A percentile compares a stretch with the other conserved stretches of the same genome.
Evolutionary conservation across 1,140 invertebrate species (phyloP).

Genomic region (Ooceraea biroi): DNA sequence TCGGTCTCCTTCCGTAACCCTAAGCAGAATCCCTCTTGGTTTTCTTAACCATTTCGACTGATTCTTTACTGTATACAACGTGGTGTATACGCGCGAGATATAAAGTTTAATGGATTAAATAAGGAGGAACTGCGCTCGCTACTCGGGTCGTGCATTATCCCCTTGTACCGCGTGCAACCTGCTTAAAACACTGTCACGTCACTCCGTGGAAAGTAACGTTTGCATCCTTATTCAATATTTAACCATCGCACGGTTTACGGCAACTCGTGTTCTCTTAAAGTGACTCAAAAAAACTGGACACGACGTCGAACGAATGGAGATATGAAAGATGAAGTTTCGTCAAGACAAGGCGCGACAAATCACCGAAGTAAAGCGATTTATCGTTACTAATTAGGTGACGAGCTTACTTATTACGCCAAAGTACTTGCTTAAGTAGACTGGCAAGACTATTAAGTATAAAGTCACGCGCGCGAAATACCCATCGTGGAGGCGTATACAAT

Average conservation of each 20-base stretch:
- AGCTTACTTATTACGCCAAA: neutral
- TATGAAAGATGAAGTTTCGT: neutral
- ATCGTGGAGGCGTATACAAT: constrained; percentile 43
- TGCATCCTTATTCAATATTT: neutral
- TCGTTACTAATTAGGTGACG: constrained; percentile 33
- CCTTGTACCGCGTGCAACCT: neutral
- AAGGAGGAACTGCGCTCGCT: neutral
- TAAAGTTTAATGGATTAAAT: constrained; percentile 45
- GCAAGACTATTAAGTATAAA: constrained; percentile 62
- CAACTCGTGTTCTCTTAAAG: neutral
- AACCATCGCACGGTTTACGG: neutral
- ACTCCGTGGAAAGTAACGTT: neutral
- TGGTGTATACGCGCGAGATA: neutral
- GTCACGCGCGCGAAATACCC: constrained; percentile 31
- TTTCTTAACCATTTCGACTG: neutral
- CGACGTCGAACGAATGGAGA: too few species aligned
- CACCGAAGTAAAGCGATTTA: neutral
- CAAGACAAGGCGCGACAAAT: neutral
- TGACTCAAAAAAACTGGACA: neutral
- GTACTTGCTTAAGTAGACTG: neutral
- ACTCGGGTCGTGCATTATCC: constrained; percentile 11
- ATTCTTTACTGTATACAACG: neutral
- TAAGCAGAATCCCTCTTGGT: neutral
- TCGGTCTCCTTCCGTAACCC: too few species aligned
- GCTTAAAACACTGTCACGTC: neutral